Percentiles rank a stretch among this genome's conserved stretches.
These are phyloP conservation scores for Lagenorhynchus albirostris DNA, from an alignment of 2,113 vertebrate species.

Conservation along the genomic window DNA sequence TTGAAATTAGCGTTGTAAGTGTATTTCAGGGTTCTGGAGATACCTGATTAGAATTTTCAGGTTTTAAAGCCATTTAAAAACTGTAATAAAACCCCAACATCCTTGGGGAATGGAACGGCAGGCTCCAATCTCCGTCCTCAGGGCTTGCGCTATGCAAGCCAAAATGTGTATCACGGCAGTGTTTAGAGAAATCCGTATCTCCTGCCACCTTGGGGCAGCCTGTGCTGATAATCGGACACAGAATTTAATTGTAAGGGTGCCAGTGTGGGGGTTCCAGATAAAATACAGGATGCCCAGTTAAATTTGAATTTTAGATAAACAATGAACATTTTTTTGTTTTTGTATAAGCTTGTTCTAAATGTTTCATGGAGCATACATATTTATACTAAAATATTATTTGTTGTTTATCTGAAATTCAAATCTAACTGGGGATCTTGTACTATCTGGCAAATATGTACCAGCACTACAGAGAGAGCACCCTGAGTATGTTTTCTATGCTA, in stretches of 20 bases:
- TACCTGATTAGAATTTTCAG: background rate
- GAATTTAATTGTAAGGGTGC: background rate
- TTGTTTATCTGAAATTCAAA: background rate
- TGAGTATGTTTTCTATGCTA: background rate
- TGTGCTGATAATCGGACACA: background rate
- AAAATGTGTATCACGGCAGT: fast-evolving
- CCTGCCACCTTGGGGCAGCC: background rate
- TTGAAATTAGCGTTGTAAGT: background rate
- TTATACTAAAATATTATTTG: background rate
- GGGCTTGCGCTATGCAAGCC: fast-evolving
- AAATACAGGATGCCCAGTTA: background rate
- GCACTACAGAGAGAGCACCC: background rate
- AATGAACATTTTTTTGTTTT: no score
- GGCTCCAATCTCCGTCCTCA: no score
- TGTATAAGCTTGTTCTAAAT: background rate
- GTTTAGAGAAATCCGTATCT: background rate
- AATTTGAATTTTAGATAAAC: background rate
- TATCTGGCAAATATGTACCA: fast-evolving
- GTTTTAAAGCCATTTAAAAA: background rate
- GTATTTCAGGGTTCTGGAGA: background rate
- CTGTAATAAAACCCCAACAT: background rate
- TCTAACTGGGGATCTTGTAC: background rate
- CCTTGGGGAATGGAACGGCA: fast-evolving
- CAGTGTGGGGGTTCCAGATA: background rate
- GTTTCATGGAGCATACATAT: background rate